Percentiles rank a stretch among this genome's conserved stretches.
Conservation (phyloP, 2,797 vertebrate genomes). For the Pteronotus mesoamericanus region DNA sequence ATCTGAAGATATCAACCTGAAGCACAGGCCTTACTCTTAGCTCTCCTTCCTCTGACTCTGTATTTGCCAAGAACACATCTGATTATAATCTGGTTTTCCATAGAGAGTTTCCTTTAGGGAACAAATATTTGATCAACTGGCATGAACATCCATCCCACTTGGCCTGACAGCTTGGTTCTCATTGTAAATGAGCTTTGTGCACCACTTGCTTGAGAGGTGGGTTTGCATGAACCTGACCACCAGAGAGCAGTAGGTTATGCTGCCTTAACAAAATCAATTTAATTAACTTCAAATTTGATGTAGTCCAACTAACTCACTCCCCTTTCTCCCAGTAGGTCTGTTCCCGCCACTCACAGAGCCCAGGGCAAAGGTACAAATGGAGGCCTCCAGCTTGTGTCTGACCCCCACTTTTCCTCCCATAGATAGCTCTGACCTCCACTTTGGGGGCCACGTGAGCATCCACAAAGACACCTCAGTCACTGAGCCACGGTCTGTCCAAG, state of each 20-base stretch:
- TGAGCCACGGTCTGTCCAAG: neutral
- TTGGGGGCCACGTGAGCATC: neutral
- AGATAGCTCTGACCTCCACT: neutral
- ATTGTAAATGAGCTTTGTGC: neutral
- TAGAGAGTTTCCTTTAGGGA: neutral
- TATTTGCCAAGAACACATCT: neutral
- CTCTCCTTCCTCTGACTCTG: neutral
- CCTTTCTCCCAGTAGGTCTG: neutral
- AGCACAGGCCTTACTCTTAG: neutral
- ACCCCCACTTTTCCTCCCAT: neutral
- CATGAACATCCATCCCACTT: neutral
- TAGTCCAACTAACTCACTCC: neutral
- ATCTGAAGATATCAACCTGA: neutral
- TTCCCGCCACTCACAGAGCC: neutral
- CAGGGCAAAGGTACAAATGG: neutral
- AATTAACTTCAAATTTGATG: neutral
- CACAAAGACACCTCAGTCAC: neutral
- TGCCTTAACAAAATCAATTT: neutral
- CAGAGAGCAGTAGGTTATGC: neutral
- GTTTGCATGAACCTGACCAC: neutral
- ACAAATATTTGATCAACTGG: neutral
- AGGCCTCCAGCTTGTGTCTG: neutral
- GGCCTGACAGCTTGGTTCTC: neutral
- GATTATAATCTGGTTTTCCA: neutral
- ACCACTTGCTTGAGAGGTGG: neutral